Conservation (phyloP, 1,140 invertebrate species). For the Hyposmocoma kahamanoa region DNA sequence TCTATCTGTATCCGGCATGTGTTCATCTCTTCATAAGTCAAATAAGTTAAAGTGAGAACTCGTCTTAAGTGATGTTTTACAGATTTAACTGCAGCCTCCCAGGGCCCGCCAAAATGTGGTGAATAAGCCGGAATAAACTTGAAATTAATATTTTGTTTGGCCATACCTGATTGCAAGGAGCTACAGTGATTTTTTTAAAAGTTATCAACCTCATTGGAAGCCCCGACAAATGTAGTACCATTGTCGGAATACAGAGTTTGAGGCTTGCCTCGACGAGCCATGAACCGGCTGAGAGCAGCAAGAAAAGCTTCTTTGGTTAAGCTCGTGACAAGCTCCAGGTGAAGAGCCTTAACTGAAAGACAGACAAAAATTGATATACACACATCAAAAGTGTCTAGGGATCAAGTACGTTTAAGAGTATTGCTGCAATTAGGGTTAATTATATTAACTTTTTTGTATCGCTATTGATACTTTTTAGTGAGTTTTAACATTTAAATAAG, state of each 20-base stretch:
- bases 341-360: conserved; percentile 13
- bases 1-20: conserved; percentile 36
- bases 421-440: too few species aligned
- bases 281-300: conserved; percentile 13
- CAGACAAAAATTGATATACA: conserved; percentile 24
- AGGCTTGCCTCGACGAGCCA: conserved; percentile 16
- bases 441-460: too few species aligned
- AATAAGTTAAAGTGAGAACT: conserved; percentile 9
- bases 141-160: conserved; percentile 1
- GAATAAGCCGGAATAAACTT: conserved; percentile 16
- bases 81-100: conserved; percentile 31
- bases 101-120: conserved; percentile 29
- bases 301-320: conserved; percentile 14
- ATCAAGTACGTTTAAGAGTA: too few species aligned
- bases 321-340: conserved; percentile 17
- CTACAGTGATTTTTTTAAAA: background rate
- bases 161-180: background rate
- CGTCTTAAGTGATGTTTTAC: conserved; percentile 20
- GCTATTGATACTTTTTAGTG: too few species aligned
- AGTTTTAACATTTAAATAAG: too few species aligned
- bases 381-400: too few species aligned
- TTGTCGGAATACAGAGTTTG: conserved; percentile 12
- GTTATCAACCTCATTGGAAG: background rate
- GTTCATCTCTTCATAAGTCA: conserved; percentile 38
- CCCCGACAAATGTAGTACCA: conserved; percentile 8